Base-by-base conservation (phyloP, 2,888 invertebrate genomes). In the Drosophila robusta region DNA sequence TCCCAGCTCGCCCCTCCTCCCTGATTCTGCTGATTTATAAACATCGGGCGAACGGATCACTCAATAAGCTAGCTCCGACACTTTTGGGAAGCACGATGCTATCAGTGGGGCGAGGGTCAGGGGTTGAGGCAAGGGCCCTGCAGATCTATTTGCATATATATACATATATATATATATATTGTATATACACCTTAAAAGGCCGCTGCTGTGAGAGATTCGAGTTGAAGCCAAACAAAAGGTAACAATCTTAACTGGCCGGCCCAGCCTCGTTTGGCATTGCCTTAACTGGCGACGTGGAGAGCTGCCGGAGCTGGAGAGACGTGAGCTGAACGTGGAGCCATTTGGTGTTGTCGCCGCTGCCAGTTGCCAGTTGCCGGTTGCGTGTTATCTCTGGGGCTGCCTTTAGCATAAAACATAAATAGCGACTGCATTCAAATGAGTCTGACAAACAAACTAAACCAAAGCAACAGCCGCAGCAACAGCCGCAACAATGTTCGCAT, bases 381-480 rank as follows among this genome's bases (percentile, higher is more conserved):
- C 75, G 70, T 81, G 81, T 84, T 82, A 82, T 81, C 81, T 84
- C 47, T 39, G 57, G 64, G 70, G 45, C 62, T 60, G 75, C 81
- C 83, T 87, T 87, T 87, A 84, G 87, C 83, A 84, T 87, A 84
- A 84, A 87, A 81, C 83, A 87, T 84, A 84, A 87, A 89, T 89
- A 89, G 80, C 86, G 74, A 86, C 86, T 87, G 83, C 89, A 89
- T 89, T 85, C 88, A 85, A 85, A 85, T 85, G 89, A 89, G 85
- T 79, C 80, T 67, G 70, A 82, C 83, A 85, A 89, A 89, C 88
- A 85, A 82, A 87, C 76, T 71, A 71, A 75, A 76, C 61, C 73
- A 73, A 74, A 65, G 78, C 83, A 70, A 63, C 66, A 66, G 52
- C 49, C 39, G 18, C 36, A 49, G 29, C 8, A 1, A 4, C 57